Evolutionary conservation across 2,888 invertebrate genomes (phyloP).

Genomic region (Brenthis ino): DNA sequence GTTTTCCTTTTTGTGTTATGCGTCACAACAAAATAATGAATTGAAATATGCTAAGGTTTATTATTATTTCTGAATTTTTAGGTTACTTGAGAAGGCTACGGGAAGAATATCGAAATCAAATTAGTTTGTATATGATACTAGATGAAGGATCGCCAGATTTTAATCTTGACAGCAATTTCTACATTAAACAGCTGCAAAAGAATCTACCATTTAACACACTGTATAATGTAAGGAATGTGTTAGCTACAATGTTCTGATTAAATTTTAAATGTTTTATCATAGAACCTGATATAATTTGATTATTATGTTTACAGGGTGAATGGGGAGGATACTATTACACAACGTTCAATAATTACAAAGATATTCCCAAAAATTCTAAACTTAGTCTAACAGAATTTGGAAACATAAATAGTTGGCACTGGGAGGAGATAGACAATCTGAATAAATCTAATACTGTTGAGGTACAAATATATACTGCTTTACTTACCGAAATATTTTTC

Average conservation of each 20-base stretch:
- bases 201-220: neutral
- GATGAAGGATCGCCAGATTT: neutral
- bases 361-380: neutral
- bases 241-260: neutral
- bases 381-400: neutral
- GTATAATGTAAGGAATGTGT: neutral
- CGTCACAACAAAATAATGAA: neutral
- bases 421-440: neutral
- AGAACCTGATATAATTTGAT: neutral
- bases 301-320: slow-evolving; percentile 5
- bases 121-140: slow-evolving; percentile 1
- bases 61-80: neutral
- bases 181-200: slow-evolving; percentile 1
- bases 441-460: neutral
- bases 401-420: neutral
- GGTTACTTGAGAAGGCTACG: neutral
- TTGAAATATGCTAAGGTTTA: too few species aligned
- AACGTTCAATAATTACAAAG: neutral
- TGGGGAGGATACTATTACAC: too few species aligned
- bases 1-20: too few species aligned
- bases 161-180: neutral
- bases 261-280: too few species aligned
- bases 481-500: neutral
- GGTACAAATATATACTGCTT: neutral
- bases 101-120: slow-evolving; percentile 1